Percentiles rank a stretch among this genome's conserved stretches.
Evolutionary conservation across 2,888 invertebrate species (phyloP).

Genomic region (Lepidonotus clava): DNA sequence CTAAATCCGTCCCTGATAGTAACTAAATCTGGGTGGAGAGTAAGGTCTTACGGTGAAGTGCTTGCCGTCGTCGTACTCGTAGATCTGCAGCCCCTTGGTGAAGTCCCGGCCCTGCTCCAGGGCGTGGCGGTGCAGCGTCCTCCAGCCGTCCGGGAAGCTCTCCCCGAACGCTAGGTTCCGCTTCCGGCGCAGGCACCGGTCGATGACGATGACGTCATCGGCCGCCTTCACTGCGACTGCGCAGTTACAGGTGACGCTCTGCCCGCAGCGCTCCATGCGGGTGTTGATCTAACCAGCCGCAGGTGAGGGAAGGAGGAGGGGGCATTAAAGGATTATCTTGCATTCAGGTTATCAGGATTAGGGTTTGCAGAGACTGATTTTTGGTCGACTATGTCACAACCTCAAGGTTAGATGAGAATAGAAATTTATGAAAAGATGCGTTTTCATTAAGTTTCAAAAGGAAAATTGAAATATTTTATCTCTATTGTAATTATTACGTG

Average conservation of each 20-base stretch:
- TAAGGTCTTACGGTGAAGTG: constrained; percentile 60
- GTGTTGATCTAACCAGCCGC: constrained; percentile 64
- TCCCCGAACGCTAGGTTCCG: constrained; percentile 60
- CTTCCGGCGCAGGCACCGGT: constrained; percentile 59
- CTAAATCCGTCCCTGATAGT: no score
- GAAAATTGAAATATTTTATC: no score
- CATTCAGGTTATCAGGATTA: no score
- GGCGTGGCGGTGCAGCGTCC: constrained; percentile 63
- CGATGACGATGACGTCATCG: constrained; percentile 66
- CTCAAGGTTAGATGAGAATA: no score
- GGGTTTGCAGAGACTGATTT: no score
- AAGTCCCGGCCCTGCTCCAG: constrained; percentile 62
- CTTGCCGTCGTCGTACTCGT: constrained; percentile 63
- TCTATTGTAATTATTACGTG: no score
- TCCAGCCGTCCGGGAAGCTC: constrained; percentile 64
- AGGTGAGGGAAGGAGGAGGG: no score
- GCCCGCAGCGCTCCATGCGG: constrained; percentile 60
- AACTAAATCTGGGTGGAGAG: no score
- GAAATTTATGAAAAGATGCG: no score
- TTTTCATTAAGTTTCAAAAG: no score
- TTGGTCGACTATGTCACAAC: no score
- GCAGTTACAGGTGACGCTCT: constrained; percentile 64
- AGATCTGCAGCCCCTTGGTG: constrained; percentile 60
- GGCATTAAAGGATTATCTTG: no score
- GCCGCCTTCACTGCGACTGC: constrained; percentile 63